A percentile compares a stretch with the other conserved stretches of the same genome.
Conservation (phyloP, 2,888 invertebrate genomes). For the Neoitamus cyanurus region DNA sequence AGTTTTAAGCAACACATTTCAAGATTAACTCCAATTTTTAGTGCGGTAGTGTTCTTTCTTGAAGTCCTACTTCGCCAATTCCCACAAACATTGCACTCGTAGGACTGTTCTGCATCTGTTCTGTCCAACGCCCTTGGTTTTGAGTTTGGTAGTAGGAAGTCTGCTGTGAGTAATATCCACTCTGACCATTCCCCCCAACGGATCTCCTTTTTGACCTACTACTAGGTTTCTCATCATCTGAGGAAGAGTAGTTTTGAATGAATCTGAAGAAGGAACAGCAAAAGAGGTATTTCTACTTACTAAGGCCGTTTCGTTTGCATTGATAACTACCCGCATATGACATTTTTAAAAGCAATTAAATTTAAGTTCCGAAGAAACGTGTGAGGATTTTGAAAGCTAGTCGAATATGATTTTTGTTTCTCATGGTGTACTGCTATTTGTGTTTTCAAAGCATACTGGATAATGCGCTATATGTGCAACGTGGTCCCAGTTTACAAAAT, state of each 20-base stretch:
- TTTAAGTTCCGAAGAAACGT: background rate
- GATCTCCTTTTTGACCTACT: background rate
- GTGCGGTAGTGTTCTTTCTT: background rate
- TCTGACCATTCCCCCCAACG: background rate
- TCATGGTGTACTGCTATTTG: too few species aligned
- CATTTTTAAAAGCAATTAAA: background rate
- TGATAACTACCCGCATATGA: conserved; percentile 62
- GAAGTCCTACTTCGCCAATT: too few species aligned
- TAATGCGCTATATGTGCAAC: too few species aligned
- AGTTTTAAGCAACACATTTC: background rate
- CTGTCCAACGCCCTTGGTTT: background rate
- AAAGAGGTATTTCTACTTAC: background rate
- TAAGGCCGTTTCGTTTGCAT: conserved; percentile 69
- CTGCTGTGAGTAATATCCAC: background rate
- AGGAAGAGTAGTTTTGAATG: background rate
- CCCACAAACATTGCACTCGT: background rate
- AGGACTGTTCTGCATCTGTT: background rate
- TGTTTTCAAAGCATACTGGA: too few species aligned
- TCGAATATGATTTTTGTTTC: too few species aligned
- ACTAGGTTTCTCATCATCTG: background rate
- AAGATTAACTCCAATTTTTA: too few species aligned
- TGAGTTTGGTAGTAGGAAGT: too few species aligned
- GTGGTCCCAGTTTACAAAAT: too few species aligned
- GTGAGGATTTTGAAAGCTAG: too few species aligned
- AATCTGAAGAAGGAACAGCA: background rate